These are phyloP conservation scores for Pherbina coryleti DNA, from an alignment of 2,888 invertebrate genomes.

Conservation along the genomic window DNA sequence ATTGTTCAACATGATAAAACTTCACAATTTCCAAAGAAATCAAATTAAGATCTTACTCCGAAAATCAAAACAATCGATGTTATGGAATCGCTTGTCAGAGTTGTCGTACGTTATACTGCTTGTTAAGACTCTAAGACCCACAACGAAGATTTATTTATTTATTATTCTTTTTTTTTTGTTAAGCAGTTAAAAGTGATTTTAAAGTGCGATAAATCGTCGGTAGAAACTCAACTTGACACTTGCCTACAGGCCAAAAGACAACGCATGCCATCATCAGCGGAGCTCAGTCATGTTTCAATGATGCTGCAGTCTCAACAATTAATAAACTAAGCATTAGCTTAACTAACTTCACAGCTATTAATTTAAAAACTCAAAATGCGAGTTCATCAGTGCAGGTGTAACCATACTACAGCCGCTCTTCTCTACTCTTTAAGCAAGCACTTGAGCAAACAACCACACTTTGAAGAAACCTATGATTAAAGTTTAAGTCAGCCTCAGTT, in stretches of 20 bases:
- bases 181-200: too few relatives aligned
- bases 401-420: background rate
- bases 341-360: background rate
- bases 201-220: slow-evolving; percentile 1
- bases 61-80: slow-evolving; percentile 6
- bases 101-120: background rate
- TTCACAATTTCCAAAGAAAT: background rate
- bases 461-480: slow-evolving; percentile 2
- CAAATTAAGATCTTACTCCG: slow-evolving; percentile 10
- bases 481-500: background rate
- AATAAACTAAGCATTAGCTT: background rate
- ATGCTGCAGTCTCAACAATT: background rate
- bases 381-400: background rate
- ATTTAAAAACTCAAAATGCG: background rate
- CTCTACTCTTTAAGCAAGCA: background rate
- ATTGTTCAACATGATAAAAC: background rate
- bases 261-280: background rate
- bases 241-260: background rate
- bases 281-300: background rate
- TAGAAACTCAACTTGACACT: background rate
- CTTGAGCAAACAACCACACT: background rate
- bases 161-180: too few relatives aligned
- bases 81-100: background rate
- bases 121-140: background rate
- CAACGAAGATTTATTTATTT: background rate